These are phyloP conservation scores for Agapornis roseicollis DNA, from an alignment of 2,113 vertebrate species.

Conservation along the genomic window DNA sequence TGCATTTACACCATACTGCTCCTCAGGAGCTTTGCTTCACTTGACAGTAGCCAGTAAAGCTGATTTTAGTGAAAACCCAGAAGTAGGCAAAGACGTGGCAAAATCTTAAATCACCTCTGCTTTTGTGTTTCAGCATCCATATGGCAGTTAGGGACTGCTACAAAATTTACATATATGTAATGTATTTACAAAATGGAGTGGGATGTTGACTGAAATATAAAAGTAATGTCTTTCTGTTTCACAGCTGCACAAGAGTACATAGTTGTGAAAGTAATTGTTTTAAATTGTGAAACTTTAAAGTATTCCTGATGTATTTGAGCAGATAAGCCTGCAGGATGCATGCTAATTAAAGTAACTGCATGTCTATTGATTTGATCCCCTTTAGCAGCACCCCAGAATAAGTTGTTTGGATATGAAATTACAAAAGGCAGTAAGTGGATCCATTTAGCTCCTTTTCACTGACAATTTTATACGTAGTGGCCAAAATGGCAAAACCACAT, in stretches of 20 bases:
- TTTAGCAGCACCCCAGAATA: not conserved
- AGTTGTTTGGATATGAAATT: not conserved
- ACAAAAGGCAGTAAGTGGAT: not conserved
- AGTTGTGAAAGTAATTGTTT: not conserved
- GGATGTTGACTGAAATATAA: not conserved
- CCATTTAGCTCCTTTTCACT: not conserved
- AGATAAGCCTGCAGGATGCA: not conserved
- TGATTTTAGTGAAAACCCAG: not conserved
- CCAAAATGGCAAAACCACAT: not conserved
- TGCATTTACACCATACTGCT: rapidly evolving
- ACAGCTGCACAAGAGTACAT: rapidly evolving
- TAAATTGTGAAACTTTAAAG: not conserved
- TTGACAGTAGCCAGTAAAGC: not conserved
- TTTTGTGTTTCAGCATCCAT: not conserved
- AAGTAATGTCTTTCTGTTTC: not conserved
- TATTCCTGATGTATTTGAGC: not conserved
- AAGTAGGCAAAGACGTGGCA: not conserved
- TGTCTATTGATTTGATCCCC: not conserved
- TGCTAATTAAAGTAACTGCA: not conserved
- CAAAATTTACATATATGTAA: not conserved
- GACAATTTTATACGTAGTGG: not conserved
- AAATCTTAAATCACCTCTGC: not conserved
- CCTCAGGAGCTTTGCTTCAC: not conserved
- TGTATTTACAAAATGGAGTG: not conserved
- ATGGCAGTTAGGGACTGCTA: not conserved